Base-by-base conservation (phyloP, 2,113 vertebrate species). In the Pluvianellus socialis region DNA sequence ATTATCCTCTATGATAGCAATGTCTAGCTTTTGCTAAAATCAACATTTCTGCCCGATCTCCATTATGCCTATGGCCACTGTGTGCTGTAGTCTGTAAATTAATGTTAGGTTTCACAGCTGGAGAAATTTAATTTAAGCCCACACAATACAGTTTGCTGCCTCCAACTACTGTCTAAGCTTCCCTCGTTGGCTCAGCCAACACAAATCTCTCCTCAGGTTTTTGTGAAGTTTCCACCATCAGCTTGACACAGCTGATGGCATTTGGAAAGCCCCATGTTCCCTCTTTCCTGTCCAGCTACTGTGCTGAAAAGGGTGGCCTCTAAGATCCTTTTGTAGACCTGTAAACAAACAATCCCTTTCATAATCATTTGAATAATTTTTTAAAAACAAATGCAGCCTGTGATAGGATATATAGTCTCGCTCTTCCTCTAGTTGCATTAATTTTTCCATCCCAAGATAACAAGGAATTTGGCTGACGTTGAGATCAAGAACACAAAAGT, bases 341-440 rank as follows among this genome's bases (percentile, higher is more conserved):
- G 55, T 70, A 96, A 96, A 97, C 91, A 97, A 97, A 88, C 59
- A 96, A 94, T 83, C 90, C 33, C 75, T 94, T 96, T 98, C 85
- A 92, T 73, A 70, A 92, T 94, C 32, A 79, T 88, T 45, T 63
- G 62, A 79, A 87, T 94, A 1, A 74, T 92, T 95, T 82, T 93
- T 88, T 32, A 92, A 81, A 96, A 95, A 96, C 74, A 96, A 98
- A 86, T 66, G 53, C 35, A 90, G 90, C 12, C n/a, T 97, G 59
- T 92, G 52, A 96, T 84, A 47, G 56, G 50, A 73, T 90, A 96
- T 75, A 94, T 23, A 92, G 92, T 75, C 65, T 85, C 71, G 70
- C 85, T 85, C 67, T 84, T 93, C 81, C 53, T 92, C 66, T 88
- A 62, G 49, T 42, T 71, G 87, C 86, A 85, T 79, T 94, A 72